Conservation (phyloP, 2,888 invertebrate genomes). For the Bhutanitis thaidina region DNA sequence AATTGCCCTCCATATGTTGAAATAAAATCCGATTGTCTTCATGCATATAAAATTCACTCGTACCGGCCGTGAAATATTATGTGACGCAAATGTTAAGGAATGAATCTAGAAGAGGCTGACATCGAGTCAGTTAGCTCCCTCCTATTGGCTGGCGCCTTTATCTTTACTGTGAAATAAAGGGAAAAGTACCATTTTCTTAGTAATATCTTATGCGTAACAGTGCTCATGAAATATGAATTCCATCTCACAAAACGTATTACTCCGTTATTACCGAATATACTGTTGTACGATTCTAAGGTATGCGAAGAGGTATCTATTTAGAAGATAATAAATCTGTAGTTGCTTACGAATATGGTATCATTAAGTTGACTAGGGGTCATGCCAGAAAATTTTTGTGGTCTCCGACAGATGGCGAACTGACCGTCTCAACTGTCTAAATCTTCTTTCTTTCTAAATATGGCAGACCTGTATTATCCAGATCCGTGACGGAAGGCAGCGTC, state of each 20-base stretch:
- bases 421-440: too few relatives aligned
- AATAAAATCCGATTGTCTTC: conserved; percentile 58
- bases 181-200: conserved; percentile 59
- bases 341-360: background rate
- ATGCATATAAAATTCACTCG: conserved; percentile 65
- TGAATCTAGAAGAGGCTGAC: conserved; percentile 56
- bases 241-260: conserved; percentile 74
- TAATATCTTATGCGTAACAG: conserved; percentile 70
- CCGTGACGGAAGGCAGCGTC: too few relatives aligned
- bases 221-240: conserved; percentile 78
- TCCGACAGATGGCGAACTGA: too few relatives aligned
- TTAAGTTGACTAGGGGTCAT: too few relatives aligned
- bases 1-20: conserved; percentile 47
- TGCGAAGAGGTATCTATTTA: conserved; percentile 38
- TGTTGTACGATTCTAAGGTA: conserved; percentile 59
- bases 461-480: too few relatives aligned
- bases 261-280: conserved; percentile 73
- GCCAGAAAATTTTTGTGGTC: too few relatives aligned
- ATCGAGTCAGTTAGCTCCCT: conserved; percentile 50
- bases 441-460: too few relatives aligned
- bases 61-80: conserved; percentile 58
- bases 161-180: conserved; percentile 70
- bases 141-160: conserved; percentile 57
- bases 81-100: conserved; percentile 61
- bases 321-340: background rate